These are phyloP conservation scores for Hylomyscus alleni DNA, from an alignment of 2,797 vertebrate species.

Conservation along the genomic window DNA sequence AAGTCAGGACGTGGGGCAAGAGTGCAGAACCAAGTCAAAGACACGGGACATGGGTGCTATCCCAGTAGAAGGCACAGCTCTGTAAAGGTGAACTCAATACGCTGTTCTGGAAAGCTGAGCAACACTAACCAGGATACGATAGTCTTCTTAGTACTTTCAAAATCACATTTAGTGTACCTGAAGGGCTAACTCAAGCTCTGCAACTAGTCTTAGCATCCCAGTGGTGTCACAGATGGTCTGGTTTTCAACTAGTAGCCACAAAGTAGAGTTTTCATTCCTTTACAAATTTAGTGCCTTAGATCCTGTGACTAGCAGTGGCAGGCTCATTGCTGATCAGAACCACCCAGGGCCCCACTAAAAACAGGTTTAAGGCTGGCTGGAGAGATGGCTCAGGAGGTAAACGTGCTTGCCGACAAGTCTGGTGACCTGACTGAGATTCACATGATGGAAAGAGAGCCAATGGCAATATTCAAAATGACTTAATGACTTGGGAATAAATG, in stretches of 20 bases:
- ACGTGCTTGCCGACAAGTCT: background rate
- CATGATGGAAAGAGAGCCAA: background rate
- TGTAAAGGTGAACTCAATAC: background rate
- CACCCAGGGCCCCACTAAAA: background rate
- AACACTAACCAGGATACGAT: background rate
- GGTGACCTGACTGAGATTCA: background rate
- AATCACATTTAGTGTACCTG: constrained; percentile 3
- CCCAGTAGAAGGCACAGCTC: background rate
- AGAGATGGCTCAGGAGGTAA: background rate
- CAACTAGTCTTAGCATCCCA: background rate
- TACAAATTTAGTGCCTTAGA: background rate
- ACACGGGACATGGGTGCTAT: background rate
- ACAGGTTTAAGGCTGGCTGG: background rate
- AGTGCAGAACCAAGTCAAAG: background rate
- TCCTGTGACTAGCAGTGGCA: background rate
- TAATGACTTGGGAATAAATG: constrained; percentile 40
- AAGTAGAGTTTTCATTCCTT: background rate
- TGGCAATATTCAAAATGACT: background rate
- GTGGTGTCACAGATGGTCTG: background rate
- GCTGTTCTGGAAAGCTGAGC: background rate
- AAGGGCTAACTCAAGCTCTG: constrained; percentile 24
- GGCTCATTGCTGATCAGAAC: background rate
- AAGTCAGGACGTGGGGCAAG: background rate
- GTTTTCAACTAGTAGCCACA: background rate
- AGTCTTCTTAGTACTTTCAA: background rate